Base-by-base conservation (phyloP, 1,140 invertebrate species). In the Cotesia chilonis region DNA sequence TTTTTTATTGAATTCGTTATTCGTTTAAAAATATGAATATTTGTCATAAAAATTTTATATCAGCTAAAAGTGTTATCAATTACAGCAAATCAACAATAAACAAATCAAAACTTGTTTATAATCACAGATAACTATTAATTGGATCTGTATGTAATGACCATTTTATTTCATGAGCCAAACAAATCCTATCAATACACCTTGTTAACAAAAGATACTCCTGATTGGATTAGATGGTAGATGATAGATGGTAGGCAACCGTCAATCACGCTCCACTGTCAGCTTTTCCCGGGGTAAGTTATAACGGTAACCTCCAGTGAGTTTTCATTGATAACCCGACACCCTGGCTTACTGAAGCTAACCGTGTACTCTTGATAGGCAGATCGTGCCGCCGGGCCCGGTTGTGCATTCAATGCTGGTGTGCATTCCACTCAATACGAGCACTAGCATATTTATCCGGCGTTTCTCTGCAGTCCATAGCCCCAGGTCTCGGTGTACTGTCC, bases 291-390 rank as follows among this genome's bases (percentile, higher is more conserved):
- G 66, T 60, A 57, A 74, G 54, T 78, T 78, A 47, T 47, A 78
- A 77, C 77, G 76, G 77, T 78, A 71, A 74, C 69, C 72, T 64
- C 51, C 28, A 76, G 28, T 71, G 68, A 68, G 65, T 63, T 71
- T 79, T 72, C 75, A 79, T 79, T 79, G 77, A 79, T 79, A 79
- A 78, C 47, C 74, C 73, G 41, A 68, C 66, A 70, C 64, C 61
- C 47, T 52, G 14, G 10, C 54, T 55, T 36, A 35, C 47, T 55
- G 35, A 55, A 68, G 51, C 12, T 51, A 55, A 20, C 4, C 20
- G 12, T 55, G 6, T 47, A 7, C n/a, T 68, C 41, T 51, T 68
- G 66, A 68, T 41, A 36, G 66, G 52, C 51, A 68, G 47, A 55
- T 68, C 66, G 12, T 36, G 66, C 66, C 60, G 60, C n/a, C 14